Base-by-base conservation (phyloP, 1,140 invertebrate species). In the Panagrolaimus sp. region DNA sequence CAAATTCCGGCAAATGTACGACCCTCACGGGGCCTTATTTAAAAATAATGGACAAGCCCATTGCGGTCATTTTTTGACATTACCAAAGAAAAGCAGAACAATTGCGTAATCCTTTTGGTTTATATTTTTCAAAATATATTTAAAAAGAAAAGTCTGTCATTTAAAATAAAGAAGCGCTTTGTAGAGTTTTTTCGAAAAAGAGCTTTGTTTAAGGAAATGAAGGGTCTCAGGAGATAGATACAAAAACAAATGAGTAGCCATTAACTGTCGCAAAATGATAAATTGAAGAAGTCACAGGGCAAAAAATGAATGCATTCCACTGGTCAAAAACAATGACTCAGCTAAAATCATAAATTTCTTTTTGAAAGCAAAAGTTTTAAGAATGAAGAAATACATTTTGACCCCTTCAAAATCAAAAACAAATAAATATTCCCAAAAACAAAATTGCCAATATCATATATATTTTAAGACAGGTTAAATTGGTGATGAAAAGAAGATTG, bases 401-500 rank as follows among this genome's bases (percentile, higher is more conserved):
- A 7, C 32, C 32, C 32, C 32, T 38, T 38, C 2, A 38, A 38
- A 38, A 38, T 38, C 2, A n/a, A n/a, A 38, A 38, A 38, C 32
- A 38, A 38, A 38, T 7, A 38, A 38, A 38, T 4, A 7, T 38
- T 38, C 7, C 7, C 7, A 38, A 4, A 38, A 38, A 7, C 32
- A 71, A 68, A 24, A 32, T 26, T 28, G 52, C 17, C 21, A 26
- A 21, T 43, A 12, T 26, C 24, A 15, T 21, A 3, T 70, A 70
- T 43, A 46, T 5, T 32, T 55, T 28, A 45, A 47, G 48, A 38
- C 63, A 45, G 43, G 21, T 62, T 15, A 73, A 74, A 15, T 14
- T 15, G 12, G 55, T 73, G 6, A 12, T 62, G 14, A 32, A 43
- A 69, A 69, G 74, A 71, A 10, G n/a, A 8, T 8, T 45, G n/a